Evolutionary conservation across 2,113 vertebrate species (phyloP).

Genomic region (Brachionichthys hirsutus): DNA sequence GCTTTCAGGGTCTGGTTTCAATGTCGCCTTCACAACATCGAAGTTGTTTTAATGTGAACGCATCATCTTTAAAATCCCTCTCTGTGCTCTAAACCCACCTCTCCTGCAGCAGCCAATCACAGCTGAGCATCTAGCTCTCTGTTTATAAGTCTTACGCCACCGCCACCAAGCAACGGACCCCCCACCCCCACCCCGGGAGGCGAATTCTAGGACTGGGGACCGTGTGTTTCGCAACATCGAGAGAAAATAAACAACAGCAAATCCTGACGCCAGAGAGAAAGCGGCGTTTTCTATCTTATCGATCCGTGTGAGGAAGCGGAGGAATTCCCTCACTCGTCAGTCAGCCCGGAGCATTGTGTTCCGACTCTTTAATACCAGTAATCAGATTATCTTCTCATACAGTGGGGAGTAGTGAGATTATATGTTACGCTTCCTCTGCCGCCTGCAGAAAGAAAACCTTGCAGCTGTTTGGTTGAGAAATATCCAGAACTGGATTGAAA

Average conservation of each 20-base stretch:
- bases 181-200: too few relatives aligned
- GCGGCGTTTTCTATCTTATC: not conserved
- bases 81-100: conserved; percentile 48
- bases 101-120: conserved; percentile 55
- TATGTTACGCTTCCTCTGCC: conserved; percentile 19
- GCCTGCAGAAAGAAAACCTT: conserved; percentile 8
- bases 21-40: conserved; percentile 35
- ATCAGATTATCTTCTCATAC: conserved; percentile 58
- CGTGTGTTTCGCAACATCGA: conserved; percentile 49
- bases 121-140: conserved; percentile 7
- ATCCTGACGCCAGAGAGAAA: conserved; percentile 2
- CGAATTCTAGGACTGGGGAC: conserved; percentile 35
- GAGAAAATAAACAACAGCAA: conserved; percentile 43
- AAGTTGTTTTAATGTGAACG: conserved; percentile 51
- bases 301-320: conserved; percentile 5
- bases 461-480: conserved; percentile 18
- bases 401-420: conserved; percentile 35
- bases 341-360: conserved; percentile 13
- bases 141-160: conserved; percentile 53
- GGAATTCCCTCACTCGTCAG: conserved; percentile 34
- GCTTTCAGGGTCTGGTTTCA: conserved; percentile 33
- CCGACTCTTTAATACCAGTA: conserved; percentile 34
- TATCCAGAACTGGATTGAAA: conserved; percentile 13
- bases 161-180: conserved; percentile 26
- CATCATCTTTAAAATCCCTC: conserved; percentile 25